A percentile compares a stretch with the other conserved stretches of the same genome.
Evolutionary conservation across 2,113 vertebrate genomes (phyloP).

Genomic region (Opisthocomus hoazin): DNA sequence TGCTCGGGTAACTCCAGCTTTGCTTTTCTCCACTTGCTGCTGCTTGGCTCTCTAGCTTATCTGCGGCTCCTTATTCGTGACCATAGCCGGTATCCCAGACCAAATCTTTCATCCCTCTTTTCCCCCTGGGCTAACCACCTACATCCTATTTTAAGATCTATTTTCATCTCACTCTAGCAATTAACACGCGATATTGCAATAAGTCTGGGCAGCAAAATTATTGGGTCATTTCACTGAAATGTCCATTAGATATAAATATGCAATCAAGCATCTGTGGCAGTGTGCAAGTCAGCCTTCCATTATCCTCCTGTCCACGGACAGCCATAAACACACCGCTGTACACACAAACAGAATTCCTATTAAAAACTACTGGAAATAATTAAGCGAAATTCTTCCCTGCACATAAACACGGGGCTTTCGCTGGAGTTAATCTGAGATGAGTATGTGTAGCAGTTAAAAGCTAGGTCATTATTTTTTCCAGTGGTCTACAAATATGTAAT

Average conservation of each 20-base stretch:
- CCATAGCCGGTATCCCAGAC: neutral
- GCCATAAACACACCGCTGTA: neutral
- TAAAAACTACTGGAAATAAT: neutral
- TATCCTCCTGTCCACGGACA: neutral
- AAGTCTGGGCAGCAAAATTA: neutral
- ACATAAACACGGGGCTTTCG: neutral
- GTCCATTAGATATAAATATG: neutral
- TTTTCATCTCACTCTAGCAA: neutral
- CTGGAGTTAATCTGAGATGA: neutral
- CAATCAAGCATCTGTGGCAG: neutral
- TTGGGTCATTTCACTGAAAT: neutral
- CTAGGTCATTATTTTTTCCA: neutral
- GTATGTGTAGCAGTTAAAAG: neutral
- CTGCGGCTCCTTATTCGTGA: neutral
- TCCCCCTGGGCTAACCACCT: neutral
- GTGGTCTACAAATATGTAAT: neutral
- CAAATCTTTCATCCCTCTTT: neutral
- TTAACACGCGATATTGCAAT: neutral
- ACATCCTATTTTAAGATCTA: neutral
- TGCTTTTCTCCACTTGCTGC: neutral
- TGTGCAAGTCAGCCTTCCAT: neutral
- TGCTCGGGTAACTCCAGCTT: neutral
- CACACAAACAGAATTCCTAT: neutral
- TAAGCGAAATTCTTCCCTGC: neutral
- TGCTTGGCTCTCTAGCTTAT: neutral